Evolutionary conservation across 2,797 vertebrate species (phyloP).

Genomic region (Notolabrus celidotus): DNA sequence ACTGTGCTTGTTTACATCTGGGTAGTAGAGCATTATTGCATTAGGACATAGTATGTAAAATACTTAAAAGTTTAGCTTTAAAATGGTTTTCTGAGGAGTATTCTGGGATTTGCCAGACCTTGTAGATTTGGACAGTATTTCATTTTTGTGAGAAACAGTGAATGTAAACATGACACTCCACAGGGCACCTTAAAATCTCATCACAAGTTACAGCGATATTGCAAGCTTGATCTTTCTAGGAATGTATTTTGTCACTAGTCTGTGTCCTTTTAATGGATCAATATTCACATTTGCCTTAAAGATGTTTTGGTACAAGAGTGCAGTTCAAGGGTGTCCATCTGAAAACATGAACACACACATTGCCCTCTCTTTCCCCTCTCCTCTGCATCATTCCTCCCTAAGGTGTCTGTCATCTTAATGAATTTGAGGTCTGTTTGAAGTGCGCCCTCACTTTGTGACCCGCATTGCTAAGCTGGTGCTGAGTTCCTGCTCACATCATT

Average conservation of each 20-base stretch:
- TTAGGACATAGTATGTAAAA: too few species aligned
- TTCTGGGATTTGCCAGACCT: neutral
- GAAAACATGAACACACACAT: constrained; percentile 49
- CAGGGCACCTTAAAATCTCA: constrained; percentile 25
- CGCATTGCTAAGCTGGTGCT: constrained; percentile 46
- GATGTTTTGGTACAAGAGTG: constrained; percentile 42
- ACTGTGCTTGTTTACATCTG: too few species aligned
- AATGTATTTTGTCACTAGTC: constrained; percentile 29
- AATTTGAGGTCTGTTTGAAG: constrained; percentile 53
- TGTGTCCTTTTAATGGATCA: constrained; percentile 42
- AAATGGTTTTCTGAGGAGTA: neutral
- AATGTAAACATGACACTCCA: constrained; percentile 26
- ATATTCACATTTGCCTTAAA: constrained; percentile 80
- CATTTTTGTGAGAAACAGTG: neutral
- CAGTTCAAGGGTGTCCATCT: constrained; percentile 43
- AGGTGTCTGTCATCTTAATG: constrained; percentile 54
- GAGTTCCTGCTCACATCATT: constrained; percentile 46
- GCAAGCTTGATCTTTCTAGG: constrained; percentile 15
- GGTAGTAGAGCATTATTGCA: too few species aligned
- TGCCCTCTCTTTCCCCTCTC: constrained; percentile 31
- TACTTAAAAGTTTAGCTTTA: neutral
- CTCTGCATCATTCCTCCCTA: constrained; percentile 47
- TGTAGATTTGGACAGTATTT: neutral
- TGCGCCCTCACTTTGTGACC: constrained; percentile 53
- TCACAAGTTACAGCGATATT: constrained; percentile 36